These are phyloP conservation scores for Microtus richardsoni DNA, from an alignment of 2,113 vertebrate species.

Conservation along the genomic window DNA sequence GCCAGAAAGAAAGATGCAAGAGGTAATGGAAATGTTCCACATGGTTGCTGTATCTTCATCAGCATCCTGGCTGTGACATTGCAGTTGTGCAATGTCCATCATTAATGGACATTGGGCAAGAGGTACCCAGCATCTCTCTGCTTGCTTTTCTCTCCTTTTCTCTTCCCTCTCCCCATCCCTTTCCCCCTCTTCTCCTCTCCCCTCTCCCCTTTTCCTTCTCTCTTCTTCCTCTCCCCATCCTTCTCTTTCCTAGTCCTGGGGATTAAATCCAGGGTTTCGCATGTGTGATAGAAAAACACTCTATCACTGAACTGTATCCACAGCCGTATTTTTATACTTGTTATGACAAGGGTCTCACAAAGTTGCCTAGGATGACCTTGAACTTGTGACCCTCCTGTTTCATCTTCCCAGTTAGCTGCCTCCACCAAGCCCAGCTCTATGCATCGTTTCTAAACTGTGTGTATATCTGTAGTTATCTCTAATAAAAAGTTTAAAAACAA, in stretches of 20 bases:
- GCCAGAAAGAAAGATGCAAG: neutral
- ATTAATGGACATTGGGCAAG: neutral
- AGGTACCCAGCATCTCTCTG: neutral
- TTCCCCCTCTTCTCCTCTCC: too few relatives aligned
- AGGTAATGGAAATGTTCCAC: neutral
- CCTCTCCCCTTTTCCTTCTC: too few relatives aligned
- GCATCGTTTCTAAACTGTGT: constrained; percentile 27
- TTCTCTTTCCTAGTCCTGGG: neutral
- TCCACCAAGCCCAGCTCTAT: neutral
- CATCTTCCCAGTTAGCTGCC: neutral
- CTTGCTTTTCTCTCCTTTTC: neutral
- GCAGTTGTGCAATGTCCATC: constrained; percentile 13
- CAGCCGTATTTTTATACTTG: neutral
- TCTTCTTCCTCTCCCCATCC: too few relatives aligned
- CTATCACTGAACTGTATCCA: neutral
- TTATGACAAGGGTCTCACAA: neutral
- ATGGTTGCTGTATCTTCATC: neutral
- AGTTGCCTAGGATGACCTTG: neutral
- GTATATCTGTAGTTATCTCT: constrained; percentile 13
- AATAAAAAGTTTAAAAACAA: constrained; percentile 34
- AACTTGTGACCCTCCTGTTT: neutral
- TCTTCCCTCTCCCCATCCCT: too few relatives aligned
- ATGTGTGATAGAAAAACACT: neutral
- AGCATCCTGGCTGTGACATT: neutral
- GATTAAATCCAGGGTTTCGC: neutral